Conservation (phyloP, 2,797 vertebrate species). For the Meda fulgida region DNA sequence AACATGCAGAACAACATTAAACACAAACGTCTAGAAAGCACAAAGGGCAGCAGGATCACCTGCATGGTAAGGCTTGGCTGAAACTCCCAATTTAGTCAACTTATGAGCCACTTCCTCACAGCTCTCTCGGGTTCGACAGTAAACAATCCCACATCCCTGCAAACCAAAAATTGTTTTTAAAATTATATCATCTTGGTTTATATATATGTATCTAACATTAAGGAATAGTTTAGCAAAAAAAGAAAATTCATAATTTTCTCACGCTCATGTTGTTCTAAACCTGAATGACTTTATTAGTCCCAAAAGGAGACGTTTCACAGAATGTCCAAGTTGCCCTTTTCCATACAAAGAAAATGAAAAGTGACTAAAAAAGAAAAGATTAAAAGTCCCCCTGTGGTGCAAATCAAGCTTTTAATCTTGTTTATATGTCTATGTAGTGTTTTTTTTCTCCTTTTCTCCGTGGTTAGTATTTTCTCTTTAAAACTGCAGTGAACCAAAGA, state of each 20-base stretch:
- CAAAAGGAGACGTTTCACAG: not conserved
- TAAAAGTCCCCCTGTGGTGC: no score
- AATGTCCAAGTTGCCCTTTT: not conserved
- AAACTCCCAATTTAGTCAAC: conserved; percentile 86
- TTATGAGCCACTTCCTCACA: conserved; percentile 92
- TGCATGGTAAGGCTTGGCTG: conserved; percentile 93
- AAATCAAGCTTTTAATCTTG: no score
- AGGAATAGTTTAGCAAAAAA: not conserved
- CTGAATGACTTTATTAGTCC: not conserved
- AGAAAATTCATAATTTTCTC: not conserved
- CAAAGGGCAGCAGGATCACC: conserved; percentile 71
- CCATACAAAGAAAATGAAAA: not conserved
- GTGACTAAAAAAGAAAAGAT: not conserved
- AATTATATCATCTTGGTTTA: not conserved
- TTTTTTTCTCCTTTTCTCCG: no score
- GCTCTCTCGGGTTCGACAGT: conserved; percentile 92
- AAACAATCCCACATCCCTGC: conserved; percentile 94
- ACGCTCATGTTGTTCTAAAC: not conserved
- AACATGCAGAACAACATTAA: not conserved
- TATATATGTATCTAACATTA: not conserved
- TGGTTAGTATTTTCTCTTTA: no score
- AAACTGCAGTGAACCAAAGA: no score
- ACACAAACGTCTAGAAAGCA: not conserved
- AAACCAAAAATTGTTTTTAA: not conserved
- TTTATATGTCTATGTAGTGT: no score